phyloP scores from a whole-genome alignment of 2,797 vertebrate genomes.

The Ptychadena robeensis region DNA sequence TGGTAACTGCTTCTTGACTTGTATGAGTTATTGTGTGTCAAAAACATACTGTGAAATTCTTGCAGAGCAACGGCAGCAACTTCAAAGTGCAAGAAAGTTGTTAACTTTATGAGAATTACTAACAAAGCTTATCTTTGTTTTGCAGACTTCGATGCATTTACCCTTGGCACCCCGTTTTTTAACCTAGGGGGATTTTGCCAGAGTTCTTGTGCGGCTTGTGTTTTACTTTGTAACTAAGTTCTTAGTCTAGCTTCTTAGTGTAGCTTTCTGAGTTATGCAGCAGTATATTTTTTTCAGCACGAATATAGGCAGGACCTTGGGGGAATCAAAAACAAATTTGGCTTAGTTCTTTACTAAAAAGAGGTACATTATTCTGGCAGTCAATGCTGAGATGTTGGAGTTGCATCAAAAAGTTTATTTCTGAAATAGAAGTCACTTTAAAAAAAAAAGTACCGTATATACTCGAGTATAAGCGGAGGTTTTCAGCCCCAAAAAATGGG shows the following conservation, averaged over 20 bases:
- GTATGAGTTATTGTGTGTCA: not conserved
- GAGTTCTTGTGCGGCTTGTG: not conserved
- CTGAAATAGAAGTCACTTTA: no score
- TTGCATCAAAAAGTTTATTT: no score
- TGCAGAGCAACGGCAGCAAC: not conserved
- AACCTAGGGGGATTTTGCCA: not conserved
- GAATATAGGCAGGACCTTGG: not conserved
- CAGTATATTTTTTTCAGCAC: not conserved
- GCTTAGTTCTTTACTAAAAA: not conserved
- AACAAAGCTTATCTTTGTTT: slow-evolving; percentile 34
- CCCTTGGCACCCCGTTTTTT: not conserved
- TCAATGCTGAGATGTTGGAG: no score
- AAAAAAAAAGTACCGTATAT: no score
- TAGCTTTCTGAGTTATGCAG: not conserved
- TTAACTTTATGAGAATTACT: slow-evolving; percentile 5
- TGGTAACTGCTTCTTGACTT: not conserved
- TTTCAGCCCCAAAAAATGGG: no score
- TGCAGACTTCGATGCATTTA: slow-evolving; percentile 28
- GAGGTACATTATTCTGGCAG: no score
- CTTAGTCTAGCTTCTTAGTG: not conserved
- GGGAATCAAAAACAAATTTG: not conserved
- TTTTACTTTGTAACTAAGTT: not conserved
- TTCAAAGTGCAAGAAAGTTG: not conserved
- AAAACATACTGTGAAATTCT: not conserved
- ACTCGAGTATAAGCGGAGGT: no score